Percentiles rank a stretch among this genome's conserved stretches.
phyloP scores from a whole-genome alignment of 1,140 invertebrate genomes.

The Contarinia nasturtii region DNA sequence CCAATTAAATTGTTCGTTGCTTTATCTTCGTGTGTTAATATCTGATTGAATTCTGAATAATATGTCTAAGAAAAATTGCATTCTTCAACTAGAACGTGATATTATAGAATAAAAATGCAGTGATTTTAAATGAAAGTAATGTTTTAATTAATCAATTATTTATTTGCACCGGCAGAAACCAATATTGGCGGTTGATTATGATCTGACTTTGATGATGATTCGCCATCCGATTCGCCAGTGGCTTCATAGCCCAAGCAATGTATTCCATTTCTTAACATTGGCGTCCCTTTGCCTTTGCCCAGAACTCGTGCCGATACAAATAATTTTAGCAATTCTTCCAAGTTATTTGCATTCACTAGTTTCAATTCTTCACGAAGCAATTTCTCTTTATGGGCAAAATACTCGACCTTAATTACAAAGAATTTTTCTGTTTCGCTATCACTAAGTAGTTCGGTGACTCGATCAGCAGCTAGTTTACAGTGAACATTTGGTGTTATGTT shows the following conservation, averaged over 20 bases:
- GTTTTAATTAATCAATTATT: no score
- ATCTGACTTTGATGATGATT: conserved; percentile 6
- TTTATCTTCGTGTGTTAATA: no score
- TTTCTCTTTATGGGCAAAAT: conserved; percentile 31
- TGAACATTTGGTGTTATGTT: conserved; percentile 17
- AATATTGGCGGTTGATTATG: no score
- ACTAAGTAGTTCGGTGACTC: conserved; percentile 9
- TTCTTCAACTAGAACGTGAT: no score
- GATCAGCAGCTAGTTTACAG: conserved; percentile 18
- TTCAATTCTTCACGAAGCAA: conserved; percentile 27
- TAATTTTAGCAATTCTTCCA: conserved; percentile 17
- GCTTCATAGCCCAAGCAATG: conserved; percentile 26
- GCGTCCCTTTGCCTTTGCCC: conserved; percentile 31
- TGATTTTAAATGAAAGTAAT: no score
- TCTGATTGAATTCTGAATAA: no score
- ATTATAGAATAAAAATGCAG: no score
- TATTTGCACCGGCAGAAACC: no score
- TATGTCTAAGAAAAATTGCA: no score
- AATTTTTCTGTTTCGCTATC: conserved; percentile 5
- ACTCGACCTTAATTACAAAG: conserved; percentile 27
- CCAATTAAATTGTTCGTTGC: no score
- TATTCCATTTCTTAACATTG: conserved; percentile 29
- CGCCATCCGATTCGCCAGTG: conserved; percentile 22
- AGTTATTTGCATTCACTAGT: conserved; percentile 21
- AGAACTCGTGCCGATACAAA: conserved; percentile 24